These are phyloP conservation scores for Pygoscelis antarcticus DNA, from an alignment of 2,113 vertebrate genomes.

Conservation along the genomic window DNA sequence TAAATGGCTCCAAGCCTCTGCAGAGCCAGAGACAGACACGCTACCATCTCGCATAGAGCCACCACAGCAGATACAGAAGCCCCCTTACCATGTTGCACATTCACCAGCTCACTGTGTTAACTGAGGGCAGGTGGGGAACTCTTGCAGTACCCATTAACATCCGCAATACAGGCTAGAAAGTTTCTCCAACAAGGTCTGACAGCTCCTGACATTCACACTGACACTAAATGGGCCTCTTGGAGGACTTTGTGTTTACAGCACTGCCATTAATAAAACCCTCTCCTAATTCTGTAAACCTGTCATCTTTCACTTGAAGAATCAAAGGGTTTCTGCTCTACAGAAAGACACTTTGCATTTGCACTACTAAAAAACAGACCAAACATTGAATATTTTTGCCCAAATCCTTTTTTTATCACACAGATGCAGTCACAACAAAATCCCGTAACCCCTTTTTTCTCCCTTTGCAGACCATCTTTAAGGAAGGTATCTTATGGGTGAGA, in stretches of 20 bases:
- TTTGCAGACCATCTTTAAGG: background rate
- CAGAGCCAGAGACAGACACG: background rate
- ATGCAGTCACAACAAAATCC: background rate
- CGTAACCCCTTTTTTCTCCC: background rate
- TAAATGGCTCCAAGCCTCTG: background rate
- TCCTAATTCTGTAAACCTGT: conserved; percentile 49
- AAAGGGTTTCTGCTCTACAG: conserved; percentile 38
- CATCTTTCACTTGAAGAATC: conserved; percentile 14
- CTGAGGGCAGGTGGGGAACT: background rate
- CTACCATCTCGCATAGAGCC: fast-evolving
- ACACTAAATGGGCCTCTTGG: background rate
- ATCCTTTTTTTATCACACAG: background rate
- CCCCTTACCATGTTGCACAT: fast-evolving
- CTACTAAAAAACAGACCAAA: conserved; percentile 31
- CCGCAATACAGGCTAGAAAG: background rate
- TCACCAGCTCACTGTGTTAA: background rate
- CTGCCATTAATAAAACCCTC: conserved; percentile 28
- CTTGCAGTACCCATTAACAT: background rate
- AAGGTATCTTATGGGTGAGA: background rate
- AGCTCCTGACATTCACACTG: background rate
- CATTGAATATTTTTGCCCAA: background rate
- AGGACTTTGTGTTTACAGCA: conserved; percentile 42
- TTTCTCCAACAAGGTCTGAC: background rate
- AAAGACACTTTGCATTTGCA: conserved; percentile 43
- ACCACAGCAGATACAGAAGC: background rate